Conservation (phyloP, 2,888 invertebrate species). For the Odiellus spinosus region DNA sequence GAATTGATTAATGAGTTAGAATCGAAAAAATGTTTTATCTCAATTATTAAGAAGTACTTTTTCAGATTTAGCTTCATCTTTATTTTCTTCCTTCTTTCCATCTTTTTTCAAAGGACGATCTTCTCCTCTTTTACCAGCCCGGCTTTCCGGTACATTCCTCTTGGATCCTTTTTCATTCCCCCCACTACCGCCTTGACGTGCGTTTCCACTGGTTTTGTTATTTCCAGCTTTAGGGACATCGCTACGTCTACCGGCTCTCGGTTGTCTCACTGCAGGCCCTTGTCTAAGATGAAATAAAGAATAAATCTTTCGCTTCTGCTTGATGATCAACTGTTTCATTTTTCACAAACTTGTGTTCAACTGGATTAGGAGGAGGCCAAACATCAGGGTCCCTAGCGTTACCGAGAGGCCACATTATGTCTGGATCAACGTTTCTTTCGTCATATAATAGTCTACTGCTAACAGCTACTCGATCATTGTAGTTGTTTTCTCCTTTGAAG, state of each 20-base stretch:
- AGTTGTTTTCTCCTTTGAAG: conserved; percentile 45
- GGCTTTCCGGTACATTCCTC: conserved; percentile 8
- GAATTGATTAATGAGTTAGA: too few species aligned
- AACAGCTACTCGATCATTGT: conserved; percentile 13
- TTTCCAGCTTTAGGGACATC: conserved; percentile 2
- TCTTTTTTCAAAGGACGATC: conserved; percentile 11
- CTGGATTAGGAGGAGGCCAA: conserved; percentile 71
- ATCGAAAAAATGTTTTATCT: too few species aligned
- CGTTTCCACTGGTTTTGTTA: background rate
- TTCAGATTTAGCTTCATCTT: conserved; percentile 15
- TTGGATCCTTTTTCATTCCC: conserved; percentile 12
- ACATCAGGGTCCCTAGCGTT: conserved; percentile 45
- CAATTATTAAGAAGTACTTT: too few species aligned
- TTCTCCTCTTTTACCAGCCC: conserved; percentile 15
- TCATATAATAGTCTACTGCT: conserved; percentile 31
- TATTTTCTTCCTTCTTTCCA: conserved; percentile 21
- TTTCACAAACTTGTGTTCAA: conserved; percentile 62
- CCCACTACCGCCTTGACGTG: conserved; percentile 7
- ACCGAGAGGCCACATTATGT: conserved; percentile 49
- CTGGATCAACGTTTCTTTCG: conserved; percentile 55
- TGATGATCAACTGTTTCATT: too few species aligned
- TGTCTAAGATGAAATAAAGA: conserved; percentile 9
- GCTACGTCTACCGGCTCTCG: conserved; percentile 8
- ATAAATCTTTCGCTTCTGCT: too few species aligned
- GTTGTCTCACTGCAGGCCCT: conserved; percentile 13